These are phyloP conservation scores for Neolamprologus falcicula DNA, from an alignment of 2,113 vertebrate species.

Conservation along the genomic window DNA sequence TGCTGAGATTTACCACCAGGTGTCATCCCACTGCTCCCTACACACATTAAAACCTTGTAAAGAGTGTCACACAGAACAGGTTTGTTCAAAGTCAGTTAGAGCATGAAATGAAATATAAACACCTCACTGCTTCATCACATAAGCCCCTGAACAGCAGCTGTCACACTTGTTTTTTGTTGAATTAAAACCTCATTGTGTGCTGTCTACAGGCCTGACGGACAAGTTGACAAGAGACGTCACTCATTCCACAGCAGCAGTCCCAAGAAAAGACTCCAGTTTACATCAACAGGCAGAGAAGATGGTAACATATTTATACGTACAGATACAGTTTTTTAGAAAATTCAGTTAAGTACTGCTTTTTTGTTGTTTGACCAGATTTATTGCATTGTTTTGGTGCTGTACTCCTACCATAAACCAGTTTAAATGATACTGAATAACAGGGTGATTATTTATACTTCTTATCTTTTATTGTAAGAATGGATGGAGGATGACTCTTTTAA, in stretches of 20 bases:
- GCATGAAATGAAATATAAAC: neutral
- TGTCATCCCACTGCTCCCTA: neutral
- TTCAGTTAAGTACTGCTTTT: neutral
- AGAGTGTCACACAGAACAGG: neutral
- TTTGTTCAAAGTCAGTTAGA: neutral
- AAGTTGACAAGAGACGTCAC: slow-evolving; percentile 75
- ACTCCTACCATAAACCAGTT: neutral
- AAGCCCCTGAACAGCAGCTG: neutral
- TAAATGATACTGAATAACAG: neutral
- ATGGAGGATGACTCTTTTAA: neutral
- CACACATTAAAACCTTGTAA: neutral
- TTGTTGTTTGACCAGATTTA: neutral
- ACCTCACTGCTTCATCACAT: neutral
- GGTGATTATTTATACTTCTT: neutral
- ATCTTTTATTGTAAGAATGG: neutral
- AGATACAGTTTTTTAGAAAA: neutral
- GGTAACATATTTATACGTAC: slow-evolving; percentile 60
- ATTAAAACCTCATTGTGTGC: neutral
- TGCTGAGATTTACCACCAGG: neutral
- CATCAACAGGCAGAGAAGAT: slow-evolving; percentile 67
- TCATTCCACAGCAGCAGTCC: slow-evolving; percentile 68
- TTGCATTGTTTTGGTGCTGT: neutral
- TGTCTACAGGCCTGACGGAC: slow-evolving; percentile 70
- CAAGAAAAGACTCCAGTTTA: slow-evolving; percentile 83
- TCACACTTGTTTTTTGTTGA: neutral